Evolutionary conservation across 2,797 vertebrate genomes (phyloP).

Genomic region (Hipposideros larvatus): DNA sequence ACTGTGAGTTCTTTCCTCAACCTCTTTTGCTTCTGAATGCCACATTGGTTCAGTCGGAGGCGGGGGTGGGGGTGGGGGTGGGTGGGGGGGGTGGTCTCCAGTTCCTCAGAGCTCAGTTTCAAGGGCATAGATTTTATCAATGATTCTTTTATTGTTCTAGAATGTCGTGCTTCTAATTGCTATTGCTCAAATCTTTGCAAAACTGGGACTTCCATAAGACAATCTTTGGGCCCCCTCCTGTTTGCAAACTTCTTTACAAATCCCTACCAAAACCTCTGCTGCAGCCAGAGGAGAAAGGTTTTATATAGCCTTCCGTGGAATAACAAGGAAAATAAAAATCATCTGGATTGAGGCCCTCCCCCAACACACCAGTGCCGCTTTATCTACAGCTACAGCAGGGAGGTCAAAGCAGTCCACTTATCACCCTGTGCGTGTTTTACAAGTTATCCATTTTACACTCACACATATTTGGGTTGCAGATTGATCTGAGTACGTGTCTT

Average conservation of each 20-base stretch:
- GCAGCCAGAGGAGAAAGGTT: not conserved
- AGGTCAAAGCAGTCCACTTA: not conserved
- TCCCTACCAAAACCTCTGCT: not conserved
- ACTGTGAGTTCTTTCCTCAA: not conserved
- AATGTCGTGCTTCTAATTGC: not conserved
- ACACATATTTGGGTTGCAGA: not conserved
- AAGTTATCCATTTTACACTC: not conserved
- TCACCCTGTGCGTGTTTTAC: not conserved
- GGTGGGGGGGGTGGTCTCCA: not conserved
- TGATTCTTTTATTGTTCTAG: not conserved
- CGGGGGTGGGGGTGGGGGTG: accelerated
- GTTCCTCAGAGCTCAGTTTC: not conserved
- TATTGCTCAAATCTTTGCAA: not conserved
- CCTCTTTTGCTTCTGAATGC: not conserved
- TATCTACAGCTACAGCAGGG: not conserved
- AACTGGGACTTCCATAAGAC: not conserved
- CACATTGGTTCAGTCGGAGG: not conserved
- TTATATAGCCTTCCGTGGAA: not conserved
- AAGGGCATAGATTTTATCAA: not conserved
- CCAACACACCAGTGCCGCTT: not conserved
- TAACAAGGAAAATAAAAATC: not conserved
- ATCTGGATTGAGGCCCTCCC: not conserved
- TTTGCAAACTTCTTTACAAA: not conserved
- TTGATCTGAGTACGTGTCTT: not conserved
- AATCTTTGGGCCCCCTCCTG: not conserved